Evolutionary conservation across 2,797 vertebrate species (phyloP).

Genomic region (Sebastiscus albofasciatus): DNA sequence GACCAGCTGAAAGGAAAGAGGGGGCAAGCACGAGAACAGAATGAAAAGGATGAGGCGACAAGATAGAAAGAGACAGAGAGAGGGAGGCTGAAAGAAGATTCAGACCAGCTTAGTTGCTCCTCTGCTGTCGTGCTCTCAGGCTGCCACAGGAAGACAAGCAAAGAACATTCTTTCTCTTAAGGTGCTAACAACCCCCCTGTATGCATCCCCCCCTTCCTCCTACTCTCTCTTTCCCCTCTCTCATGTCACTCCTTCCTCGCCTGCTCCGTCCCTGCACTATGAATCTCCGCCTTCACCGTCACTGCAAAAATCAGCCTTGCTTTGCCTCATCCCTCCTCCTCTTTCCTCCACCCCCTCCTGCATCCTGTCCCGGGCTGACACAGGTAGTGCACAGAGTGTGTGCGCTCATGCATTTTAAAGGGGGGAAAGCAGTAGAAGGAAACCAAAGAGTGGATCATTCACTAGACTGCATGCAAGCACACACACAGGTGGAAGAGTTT

Average conservation of each 20-base stretch:
- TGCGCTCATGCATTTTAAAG: conserved; percentile 52
- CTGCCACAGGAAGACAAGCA: conserved; percentile 76
- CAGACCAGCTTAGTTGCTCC: conserved; percentile 39
- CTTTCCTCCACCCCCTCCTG: neutral
- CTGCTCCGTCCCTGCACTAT: conserved; percentile 45
- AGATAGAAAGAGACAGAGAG: conserved; percentile 1
- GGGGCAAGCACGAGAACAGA: conserved; percentile 26
- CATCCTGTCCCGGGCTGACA: conserved; percentile 71
- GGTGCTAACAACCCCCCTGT: conserved; percentile 73
- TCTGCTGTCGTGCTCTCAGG: conserved; percentile 45
- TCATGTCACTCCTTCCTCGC: conserved; percentile 56
- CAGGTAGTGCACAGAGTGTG: conserved; percentile 67
- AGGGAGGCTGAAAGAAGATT: neutral
- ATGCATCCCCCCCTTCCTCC: conserved; percentile 34
- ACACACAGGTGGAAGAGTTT: conserved; percentile 49
- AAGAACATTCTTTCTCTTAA: conserved; percentile 78
- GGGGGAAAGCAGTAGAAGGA: conserved; percentile 21
- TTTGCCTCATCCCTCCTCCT: conserved; percentile 5
- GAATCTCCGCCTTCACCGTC: conserved; percentile 68
- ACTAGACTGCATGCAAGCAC: conserved; percentile 33
- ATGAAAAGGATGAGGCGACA: conserved; percentile 37
- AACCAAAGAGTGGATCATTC: conserved; percentile 62
- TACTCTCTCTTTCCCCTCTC: conserved; percentile 58
- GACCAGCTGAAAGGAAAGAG: conserved; percentile 51
- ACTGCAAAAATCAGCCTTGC: conserved; percentile 22